Percentiles rank a stretch among this genome's conserved stretches.
phyloP scores from a whole-genome alignment of 1,140 invertebrate species.

The Zaprionus gabonicus region DNA sequence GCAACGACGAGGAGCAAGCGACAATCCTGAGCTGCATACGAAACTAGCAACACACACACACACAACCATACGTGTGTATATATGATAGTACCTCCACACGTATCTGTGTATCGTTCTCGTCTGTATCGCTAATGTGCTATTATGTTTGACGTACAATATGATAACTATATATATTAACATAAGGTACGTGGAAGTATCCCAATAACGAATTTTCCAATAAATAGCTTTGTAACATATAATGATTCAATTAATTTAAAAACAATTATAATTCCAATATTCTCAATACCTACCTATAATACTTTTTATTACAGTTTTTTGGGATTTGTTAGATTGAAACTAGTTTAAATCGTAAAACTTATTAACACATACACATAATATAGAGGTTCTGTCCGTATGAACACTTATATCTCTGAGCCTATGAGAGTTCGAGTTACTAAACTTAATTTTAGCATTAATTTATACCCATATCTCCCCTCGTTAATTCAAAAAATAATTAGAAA shows the following conservation, averaged over 20 bases:
- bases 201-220: not conserved
- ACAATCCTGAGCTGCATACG: conserved; percentile 81
- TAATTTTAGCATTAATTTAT: too few relatives aligned
- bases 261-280: not conserved
- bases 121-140: conserved; percentile 31
- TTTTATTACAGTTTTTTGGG: too few relatives aligned
- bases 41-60: conserved; percentile 53
- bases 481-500: too few relatives aligned
- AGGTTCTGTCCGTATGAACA: too few relatives aligned
- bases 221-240: not conserved
- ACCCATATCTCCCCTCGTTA: too few relatives aligned
- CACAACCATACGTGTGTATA: conserved; percentile 1
- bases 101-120: conserved; percentile 6
- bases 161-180: conserved; percentile 12
- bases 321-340: too few relatives aligned
- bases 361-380: too few relatives aligned
- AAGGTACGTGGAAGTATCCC: conserved; percentile 4
- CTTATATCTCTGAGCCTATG: too few relatives aligned
- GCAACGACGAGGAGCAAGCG: conserved; percentile 78
- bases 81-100: not conserved
- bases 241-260: not conserved
- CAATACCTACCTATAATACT: too few relatives aligned
- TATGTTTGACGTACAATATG: conserved; percentile 16
- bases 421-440: too few relatives aligned
- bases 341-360: too few relatives aligned